phyloP scores from a whole-genome alignment of 1,140 invertebrate genomes.

The Olivierus martensii region DNA sequence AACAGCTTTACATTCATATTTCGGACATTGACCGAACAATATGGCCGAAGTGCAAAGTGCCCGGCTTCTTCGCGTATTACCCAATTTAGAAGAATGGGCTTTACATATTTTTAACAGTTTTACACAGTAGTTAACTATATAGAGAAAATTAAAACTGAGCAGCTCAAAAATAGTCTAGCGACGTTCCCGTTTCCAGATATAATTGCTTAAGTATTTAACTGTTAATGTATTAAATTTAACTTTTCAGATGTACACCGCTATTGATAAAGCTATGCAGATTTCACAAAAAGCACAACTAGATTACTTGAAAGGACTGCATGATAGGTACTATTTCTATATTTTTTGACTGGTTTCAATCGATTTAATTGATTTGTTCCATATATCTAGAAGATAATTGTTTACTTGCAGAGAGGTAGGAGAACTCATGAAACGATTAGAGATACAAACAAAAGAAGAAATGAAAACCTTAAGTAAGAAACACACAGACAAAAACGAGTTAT shows the following conservation, averaged over 20 bases:
- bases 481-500: slow-evolving; percentile 77
- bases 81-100: too few species aligned
- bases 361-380: slow-evolving; percentile 48
- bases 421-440: slow-evolving; percentile 66
- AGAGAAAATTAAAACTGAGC: too few species aligned
- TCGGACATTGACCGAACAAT: too few species aligned
- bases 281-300: slow-evolving; percentile 69
- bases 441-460: slow-evolving; percentile 67
- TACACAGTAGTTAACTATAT: too few species aligned
- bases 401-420: slow-evolving; percentile 39
- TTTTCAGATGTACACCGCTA: slow-evolving; percentile 35
- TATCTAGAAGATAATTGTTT: neutral
- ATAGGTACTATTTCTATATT: slow-evolving; percentile 25
- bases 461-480: slow-evolving; percentile 63
- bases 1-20: too few species aligned
- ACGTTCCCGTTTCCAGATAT: too few species aligned
- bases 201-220: too few species aligned
- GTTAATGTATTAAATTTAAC: too few species aligned
- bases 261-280: slow-evolving; percentile 60
- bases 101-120: too few species aligned
- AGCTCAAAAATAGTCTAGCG: too few species aligned
- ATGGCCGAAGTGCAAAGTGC: too few species aligned
- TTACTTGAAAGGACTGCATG: slow-evolving; percentile 31
- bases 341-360: neutral
- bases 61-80: too few species aligned